Evolutionary conservation across 2,888 invertebrate species (phyloP), one percentile per base, ranked within the genome.

Genomic region (Kuschelorhynchus macadamiae): DNA sequence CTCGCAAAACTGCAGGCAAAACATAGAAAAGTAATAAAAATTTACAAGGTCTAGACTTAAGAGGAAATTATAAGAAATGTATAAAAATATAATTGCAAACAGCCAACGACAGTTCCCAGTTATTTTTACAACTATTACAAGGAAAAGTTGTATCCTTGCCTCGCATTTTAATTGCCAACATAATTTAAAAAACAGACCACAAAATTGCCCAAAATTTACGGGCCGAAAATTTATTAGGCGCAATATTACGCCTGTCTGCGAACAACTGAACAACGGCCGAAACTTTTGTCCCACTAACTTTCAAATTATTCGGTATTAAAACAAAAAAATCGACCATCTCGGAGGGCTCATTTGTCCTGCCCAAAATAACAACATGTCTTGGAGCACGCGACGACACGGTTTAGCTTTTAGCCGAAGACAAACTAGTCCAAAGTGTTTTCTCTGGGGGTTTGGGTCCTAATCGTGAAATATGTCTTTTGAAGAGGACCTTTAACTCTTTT

Each of bases 361-460:
- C 65, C 52, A 59, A 65, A 65, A 65, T 47, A 65, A 65, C 65
- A 65, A 65, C 65, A 39, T 65, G 65, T 65, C 65, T 65, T 36
- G 52, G 50, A 71, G 68, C 71, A 71, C 71, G 73, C 72, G 70
- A 65, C 70, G 76, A 80, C 80, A 80, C 72, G 79, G 74, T 79
- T 80, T 80, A 75, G 78, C 80, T 80, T 80, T 80, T 80, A 80
- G 78, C 72, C 69, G 69, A 70, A 76, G 75, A 79, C 76, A 78
- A 79, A 79, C 79, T 76, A 75, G 72, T 74, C 73, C 74, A 75
- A 76, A 76, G 74, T 76, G 71, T 71, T 73, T 77, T 76, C 52
- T 25, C 76, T 64, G 68, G 79, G 78, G 78, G 75, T 72, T 71
- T 60, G 70, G 71, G 59, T 66, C 74, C 74, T 79, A 79, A 79